Conservation (phyloP, 2,888 invertebrate species). For the Xestia xanthographa region DNA sequence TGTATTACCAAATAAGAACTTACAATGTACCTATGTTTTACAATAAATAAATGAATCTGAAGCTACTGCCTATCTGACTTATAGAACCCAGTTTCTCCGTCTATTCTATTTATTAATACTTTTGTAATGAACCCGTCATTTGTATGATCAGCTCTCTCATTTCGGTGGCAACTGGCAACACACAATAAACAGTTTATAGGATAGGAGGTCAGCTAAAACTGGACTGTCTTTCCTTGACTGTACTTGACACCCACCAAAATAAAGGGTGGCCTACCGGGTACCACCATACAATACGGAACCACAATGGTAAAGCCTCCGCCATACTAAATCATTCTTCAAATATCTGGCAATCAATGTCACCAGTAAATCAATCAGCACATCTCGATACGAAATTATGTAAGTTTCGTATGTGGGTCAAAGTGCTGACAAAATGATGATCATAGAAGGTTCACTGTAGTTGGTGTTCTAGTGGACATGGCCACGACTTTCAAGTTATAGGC, state of each 20-base stretch:
- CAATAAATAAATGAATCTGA: too few species aligned
- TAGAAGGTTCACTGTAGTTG: conserved; percentile 35
- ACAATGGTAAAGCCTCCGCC: conserved; percentile 21
- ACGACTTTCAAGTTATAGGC: not conserved
- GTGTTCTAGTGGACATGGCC: not conserved
- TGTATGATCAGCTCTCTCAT: not conserved
- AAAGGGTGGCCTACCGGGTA: not conserved
- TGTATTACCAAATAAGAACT: too few species aligned
- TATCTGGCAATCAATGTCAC: conserved; percentile 60
- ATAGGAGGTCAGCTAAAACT: not conserved
- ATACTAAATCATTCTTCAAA: conserved; percentile 48
- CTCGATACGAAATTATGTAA: conserved; percentile 58
- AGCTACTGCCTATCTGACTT: not conserved
- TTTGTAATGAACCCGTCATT: not conserved
- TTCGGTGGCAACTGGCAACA: not conserved
- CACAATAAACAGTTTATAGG: not conserved
- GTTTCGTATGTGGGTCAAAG: conserved; percentile 54
- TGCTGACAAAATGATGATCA: not conserved
- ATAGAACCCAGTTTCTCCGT: not conserved
- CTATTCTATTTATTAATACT: not conserved
- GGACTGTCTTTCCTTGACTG: not conserved
- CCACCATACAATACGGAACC: conserved; percentile 5
- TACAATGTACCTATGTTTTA: too few species aligned
- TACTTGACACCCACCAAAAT: not conserved
- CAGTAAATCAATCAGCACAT: conserved; percentile 67